Percentiles rank a stretch among this genome's conserved stretches.
These are phyloP conservation scores for Pteruthius melanotis DNA, from an alignment of 2,113 vertebrate species.

Conservation along the genomic window DNA sequence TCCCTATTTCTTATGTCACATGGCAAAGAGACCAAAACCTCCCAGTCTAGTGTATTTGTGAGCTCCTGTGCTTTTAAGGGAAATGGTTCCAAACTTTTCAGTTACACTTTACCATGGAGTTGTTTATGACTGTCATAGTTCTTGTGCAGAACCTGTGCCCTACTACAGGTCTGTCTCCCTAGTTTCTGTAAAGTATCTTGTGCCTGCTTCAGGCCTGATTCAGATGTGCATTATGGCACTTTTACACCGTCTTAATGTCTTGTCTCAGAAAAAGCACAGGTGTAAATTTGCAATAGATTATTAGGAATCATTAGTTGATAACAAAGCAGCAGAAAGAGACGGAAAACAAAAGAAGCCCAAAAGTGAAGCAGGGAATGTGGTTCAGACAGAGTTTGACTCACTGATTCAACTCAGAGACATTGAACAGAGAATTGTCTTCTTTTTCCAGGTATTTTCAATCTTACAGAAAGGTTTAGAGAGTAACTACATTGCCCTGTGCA, in stretches of 20 bases:
- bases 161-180: neutral
- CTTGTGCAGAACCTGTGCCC: neutral
- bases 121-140: neutral
- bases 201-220: neutral
- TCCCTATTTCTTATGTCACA: neutral
- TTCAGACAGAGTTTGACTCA: neutral
- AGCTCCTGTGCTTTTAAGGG: neutral
- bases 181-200: neutral
- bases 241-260: neutral
- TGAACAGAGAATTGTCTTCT: neutral
- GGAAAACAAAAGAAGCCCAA: neutral
- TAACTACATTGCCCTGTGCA: neutral
- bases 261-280: neutral
- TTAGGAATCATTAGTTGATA: neutral
- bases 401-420: neutral
- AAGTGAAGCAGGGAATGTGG: neutral
- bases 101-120: neutral
- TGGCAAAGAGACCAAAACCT: neutral
- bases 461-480: neutral
- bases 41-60: neutral
- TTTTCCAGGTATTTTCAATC: neutral
- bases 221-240: neutral
- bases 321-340: neutral
- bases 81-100: neutral
- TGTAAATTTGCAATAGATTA: neutral